Conservation (phyloP, 1,140 invertebrate species). For the Zaprionus tsacasi region DNA sequence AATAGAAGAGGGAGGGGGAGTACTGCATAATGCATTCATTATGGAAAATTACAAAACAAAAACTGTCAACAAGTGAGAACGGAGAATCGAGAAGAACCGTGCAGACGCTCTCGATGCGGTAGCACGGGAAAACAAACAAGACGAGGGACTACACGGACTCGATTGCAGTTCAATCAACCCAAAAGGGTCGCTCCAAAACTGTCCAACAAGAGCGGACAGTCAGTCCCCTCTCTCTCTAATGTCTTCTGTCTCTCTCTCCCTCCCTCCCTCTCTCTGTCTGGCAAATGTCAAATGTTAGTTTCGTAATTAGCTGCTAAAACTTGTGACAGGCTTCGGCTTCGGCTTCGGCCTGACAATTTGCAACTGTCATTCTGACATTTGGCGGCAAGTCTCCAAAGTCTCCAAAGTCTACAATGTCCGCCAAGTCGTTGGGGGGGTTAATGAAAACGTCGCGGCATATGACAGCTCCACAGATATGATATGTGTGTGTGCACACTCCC, state of each 20-base stretch:
- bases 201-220: slow-evolving; percentile 26
- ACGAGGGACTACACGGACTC: slow-evolving; percentile 3
- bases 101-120: slow-evolving; percentile 4
- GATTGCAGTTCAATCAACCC: slow-evolving; percentile 53
- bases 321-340: slow-evolving; percentile 28
- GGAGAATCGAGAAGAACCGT: slow-evolving; percentile 1
- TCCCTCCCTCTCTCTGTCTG: slow-evolving; percentile 4
- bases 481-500: not conserved
- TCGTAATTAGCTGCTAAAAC: slow-evolving; percentile 53
- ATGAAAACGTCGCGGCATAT: slow-evolving; percentile 48
- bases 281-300: slow-evolving; percentile 53
- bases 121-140: slow-evolving; percentile 43
- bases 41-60: slow-evolving; percentile 59
- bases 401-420: not conserved
- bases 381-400: slow-evolving; percentile 43
- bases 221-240: not conserved
- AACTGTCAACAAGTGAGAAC: slow-evolving; percentile 64
- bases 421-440: slow-evolving; percentile 40
- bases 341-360: slow-evolving; percentile 49
- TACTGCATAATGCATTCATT: slow-evolving; percentile 59
- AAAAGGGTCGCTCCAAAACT: slow-evolving; percentile 46
- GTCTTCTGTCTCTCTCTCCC: not conserved
- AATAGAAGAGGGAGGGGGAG: not conserved
- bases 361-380: slow-evolving; percentile 59
- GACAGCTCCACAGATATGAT: slow-evolving; percentile 22